These are phyloP conservation scores for Lamellibrachia columna DNA, from an alignment of 2,888 invertebrate species.

Conservation along the genomic window DNA sequence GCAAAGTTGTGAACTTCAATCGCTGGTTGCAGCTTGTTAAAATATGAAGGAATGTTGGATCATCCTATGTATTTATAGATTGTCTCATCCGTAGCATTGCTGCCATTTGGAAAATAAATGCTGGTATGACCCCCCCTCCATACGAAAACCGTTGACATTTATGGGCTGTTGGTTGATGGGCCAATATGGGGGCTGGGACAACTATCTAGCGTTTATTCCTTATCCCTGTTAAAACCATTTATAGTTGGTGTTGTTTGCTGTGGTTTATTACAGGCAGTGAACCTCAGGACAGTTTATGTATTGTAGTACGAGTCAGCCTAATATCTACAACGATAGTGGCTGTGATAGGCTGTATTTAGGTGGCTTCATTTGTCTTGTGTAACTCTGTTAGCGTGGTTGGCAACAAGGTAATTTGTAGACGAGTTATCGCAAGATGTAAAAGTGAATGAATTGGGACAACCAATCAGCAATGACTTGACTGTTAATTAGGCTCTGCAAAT, in stretches of 20 bases:
- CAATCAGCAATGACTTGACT: background rate
- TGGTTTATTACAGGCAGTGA: background rate
- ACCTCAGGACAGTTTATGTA: background rate
- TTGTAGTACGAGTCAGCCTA: background rate
- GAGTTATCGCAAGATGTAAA: background rate
- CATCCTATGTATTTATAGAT: background rate
- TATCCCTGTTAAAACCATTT: background rate
- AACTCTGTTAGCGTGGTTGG: background rate
- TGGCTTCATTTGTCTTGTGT: background rate
- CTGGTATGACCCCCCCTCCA: background rate
- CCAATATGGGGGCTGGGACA: background rate
- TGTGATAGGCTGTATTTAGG: background rate
- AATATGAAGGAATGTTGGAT: background rate
- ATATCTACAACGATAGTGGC: background rate
- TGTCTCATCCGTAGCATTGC: background rate
- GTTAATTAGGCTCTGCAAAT: background rate
- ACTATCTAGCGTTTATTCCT: background rate
- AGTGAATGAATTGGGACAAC: background rate
- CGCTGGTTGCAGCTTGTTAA: background rate
- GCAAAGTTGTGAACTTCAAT: background rate
- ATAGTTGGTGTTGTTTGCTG: background rate
- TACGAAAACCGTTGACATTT: background rate
- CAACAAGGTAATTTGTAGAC: background rate
- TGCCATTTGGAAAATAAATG: background rate
- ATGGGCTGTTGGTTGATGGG: background rate